Base-by-base conservation (phyloP, 1,140 invertebrate genomes). In the Aphelinus certus region DNA sequence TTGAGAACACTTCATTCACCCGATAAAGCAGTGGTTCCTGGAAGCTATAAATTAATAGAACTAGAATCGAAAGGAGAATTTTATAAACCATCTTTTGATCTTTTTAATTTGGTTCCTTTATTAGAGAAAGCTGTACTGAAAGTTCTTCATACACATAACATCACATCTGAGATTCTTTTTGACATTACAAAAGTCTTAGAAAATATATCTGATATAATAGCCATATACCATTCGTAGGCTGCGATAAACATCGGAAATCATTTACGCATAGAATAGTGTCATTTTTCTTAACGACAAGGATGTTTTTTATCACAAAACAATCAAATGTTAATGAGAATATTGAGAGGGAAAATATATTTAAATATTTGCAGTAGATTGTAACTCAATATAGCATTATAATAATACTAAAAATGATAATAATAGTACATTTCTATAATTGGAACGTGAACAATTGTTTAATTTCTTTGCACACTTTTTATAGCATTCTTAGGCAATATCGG, bases 291-390 rank as follows among this genome's bases (percentile, higher is more conserved):
- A 55, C 70, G 5, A 57, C 51, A 7, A 2, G 70, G 47, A 72
- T 72, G 61, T 72, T 64, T 56, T 72, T 72, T 9, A n/a, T 64
- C 2, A 56, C 60, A 45, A 72, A 64, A 57, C 61, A 56, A 26
- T 5, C 3, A 1, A 72, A 64, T 63, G 56, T 5, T 3, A 68
- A 68, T 26, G 26, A 60, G 0, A 10, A 7, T 3, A 60, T 66
- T 2, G 0, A 66, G 43, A 66, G 43, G 26, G 49, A 66, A 26
- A 26, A 26, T 26, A 26, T 26, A 26, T 26, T 26, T 0, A 26
- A 26, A 26, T 26, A 26, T 26, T 26, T 26, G 26, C 26, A 26
- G 26, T 26, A 26, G 26, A 26, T 26, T 26, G 26, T 26, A 26
- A 26, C 26, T 26, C 26, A 26, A 26, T 26, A 26, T 26, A 26